Evolutionary conservation across 2,797 vertebrate species (phyloP).

Genomic region (Saguinus oedipus): DNA sequence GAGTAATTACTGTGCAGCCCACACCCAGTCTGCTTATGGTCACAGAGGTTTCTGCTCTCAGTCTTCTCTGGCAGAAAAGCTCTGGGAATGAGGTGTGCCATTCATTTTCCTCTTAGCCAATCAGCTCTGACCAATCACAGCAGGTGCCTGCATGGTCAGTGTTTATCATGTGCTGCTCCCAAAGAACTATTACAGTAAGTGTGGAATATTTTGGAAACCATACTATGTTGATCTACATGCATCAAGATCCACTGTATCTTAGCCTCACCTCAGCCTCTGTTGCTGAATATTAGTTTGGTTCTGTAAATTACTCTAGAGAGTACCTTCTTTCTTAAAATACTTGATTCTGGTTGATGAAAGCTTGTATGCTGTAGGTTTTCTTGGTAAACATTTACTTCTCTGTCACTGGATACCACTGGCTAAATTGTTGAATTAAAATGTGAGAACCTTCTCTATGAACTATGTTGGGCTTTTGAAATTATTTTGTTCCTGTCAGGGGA

Average conservation of each 20-base stretch:
- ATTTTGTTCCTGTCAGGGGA: not conserved
- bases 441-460: not conserved
- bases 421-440: not conserved
- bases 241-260: not conserved
- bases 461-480: slow-evolving; percentile 1
- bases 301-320: not conserved
- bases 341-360: not conserved
- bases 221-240: not conserved
- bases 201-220: not conserved
- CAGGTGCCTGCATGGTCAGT: not conserved
- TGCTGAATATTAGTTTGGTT: not conserved
- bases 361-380: not conserved
- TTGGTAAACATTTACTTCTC: not conserved
- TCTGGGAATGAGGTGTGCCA: not conserved
- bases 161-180: not conserved
- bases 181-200: not conserved
- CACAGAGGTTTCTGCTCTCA: not conserved
- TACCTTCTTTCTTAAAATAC: not conserved
- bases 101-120: not conserved
- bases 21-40: not conserved
- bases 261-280: not conserved
- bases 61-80: not conserved
- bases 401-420: not conserved
- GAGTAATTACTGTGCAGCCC: not conserved
- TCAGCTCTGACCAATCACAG: not conserved